These are phyloP conservation scores for Crotalus viridis DNA, from an alignment of 2,113 vertebrate species.

Conservation along the genomic window DNA sequence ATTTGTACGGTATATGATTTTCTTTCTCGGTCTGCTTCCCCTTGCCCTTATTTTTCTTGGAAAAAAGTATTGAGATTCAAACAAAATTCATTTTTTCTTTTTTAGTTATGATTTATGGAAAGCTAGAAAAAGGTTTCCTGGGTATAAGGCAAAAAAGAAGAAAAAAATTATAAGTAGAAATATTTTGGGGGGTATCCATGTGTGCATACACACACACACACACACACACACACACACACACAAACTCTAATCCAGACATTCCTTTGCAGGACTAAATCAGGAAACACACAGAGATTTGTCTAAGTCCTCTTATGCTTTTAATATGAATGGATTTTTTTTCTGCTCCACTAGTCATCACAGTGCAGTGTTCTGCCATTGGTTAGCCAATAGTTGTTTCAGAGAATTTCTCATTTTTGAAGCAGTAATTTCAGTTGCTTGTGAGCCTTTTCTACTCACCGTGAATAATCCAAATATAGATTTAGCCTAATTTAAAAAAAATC, in stretches of 20 bases:
- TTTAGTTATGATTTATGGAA: background rate
- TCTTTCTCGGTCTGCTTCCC: background rate
- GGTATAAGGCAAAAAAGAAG: constrained; percentile 25
- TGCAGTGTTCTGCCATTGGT: constrained; percentile 13
- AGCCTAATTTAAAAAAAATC: constrained; percentile 27
- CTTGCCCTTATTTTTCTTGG: background rate
- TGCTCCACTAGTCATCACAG: constrained; percentile 18
- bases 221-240: background rate
- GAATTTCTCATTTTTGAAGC: constrained; percentile 35
- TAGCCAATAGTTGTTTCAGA: constrained; percentile 27
- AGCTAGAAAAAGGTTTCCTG: constrained; percentile 33
- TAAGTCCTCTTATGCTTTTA: constrained; percentile 24
- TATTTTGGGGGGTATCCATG: background rate
- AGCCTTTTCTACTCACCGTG: constrained; percentile 24
- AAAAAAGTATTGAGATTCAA: background rate
- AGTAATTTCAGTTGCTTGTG: constrained; percentile 15
- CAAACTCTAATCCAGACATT: background rate
- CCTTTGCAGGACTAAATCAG: constrained; percentile 32
- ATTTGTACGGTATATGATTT: background rate
- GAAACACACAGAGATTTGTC: constrained; percentile 22
- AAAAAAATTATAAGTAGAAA: constrained; percentile 22
- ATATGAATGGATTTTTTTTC: constrained; percentile 27
- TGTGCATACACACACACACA: too few species aligned
- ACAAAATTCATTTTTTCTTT: background rate
- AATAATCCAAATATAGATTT: constrained; percentile 30